phyloP scores from a whole-genome alignment of 2,888 invertebrate species.

The Keiferia lycopersicella region DNA sequence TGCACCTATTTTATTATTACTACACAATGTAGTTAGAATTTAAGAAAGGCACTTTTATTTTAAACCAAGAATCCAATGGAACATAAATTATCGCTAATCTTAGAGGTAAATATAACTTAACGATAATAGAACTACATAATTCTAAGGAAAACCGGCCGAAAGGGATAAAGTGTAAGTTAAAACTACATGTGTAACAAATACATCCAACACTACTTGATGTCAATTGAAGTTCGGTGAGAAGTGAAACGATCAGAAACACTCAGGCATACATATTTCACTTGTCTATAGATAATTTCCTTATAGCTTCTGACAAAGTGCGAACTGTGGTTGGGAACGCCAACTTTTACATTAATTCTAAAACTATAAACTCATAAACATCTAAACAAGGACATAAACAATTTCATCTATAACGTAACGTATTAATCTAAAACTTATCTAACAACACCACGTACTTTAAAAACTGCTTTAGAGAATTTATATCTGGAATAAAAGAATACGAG shows the following conservation, averaged over 20 bases:
- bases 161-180: neutral
- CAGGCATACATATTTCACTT: neutral
- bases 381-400: slow-evolving; percentile 75
- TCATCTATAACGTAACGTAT: slow-evolving; percentile 66
- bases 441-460: slow-evolving; percentile 33
- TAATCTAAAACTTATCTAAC: slow-evolving; percentile 51
- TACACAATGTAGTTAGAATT: slow-evolving; percentile 27
- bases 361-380: slow-evolving; percentile 66
- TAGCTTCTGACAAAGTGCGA: slow-evolving; percentile 25
- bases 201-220: neutral
- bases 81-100: slow-evolving; percentile 55
- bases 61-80: slow-evolving; percentile 35
- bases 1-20: slow-evolving; percentile 9
- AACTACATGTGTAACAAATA: slow-evolving; percentile 7
- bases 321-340: slow-evolving; percentile 62
- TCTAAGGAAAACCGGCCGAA: slow-evolving; percentile 35
- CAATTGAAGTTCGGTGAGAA: neutral
- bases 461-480: slow-evolving; percentile 16
- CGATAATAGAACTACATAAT: slow-evolving; percentile 35
- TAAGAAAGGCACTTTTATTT: slow-evolving; percentile 61
- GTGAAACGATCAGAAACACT: slow-evolving; percentile 14
- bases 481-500: neutral
- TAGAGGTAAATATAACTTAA: slow-evolving; percentile 46
- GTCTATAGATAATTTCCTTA: neutral
- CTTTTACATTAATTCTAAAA: slow-evolving; percentile 46